Conservation (phyloP, 2,113 vertebrate genomes). For the Gopherus evgoodei region DNA sequence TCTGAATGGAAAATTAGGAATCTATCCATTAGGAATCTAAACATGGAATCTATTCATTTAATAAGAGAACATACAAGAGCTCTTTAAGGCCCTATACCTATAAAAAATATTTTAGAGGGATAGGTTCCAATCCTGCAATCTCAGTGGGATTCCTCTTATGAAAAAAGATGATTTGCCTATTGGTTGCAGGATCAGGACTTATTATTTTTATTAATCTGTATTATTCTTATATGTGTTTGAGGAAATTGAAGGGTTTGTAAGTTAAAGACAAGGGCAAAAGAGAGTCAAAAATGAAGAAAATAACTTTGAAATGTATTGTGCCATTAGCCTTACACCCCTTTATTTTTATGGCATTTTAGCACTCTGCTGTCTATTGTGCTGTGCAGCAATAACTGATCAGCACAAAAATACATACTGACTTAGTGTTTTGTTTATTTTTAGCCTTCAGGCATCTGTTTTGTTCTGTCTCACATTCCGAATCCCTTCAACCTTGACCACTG, state of each 20-base stretch:
- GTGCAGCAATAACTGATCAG: background rate
- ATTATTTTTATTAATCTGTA: background rate
- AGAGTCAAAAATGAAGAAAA: background rate
- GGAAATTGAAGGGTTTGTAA: background rate
- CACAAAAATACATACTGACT: background rate
- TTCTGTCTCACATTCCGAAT: slow-evolving; percentile 20
- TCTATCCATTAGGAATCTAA: background rate
- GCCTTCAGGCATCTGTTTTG: background rate
- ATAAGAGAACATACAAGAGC: background rate
- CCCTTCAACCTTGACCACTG: background rate
- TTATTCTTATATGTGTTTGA: slow-evolving; percentile 1
- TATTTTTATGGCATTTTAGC: background rate
- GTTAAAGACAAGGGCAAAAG: background rate
- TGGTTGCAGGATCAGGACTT: background rate
- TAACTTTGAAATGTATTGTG: background rate
- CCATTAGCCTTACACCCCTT: background rate
- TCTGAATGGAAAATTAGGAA: background rate
- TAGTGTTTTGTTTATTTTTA: slow-evolving; percentile 10
- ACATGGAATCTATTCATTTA: background rate
- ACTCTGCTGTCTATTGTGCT: background rate
- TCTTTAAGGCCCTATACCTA: background rate
- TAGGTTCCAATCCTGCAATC: background rate
- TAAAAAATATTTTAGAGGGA: background rate
- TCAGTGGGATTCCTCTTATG: background rate
- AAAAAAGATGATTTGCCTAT: background rate